These are phyloP conservation scores for Elanoides forficatus DNA, from an alignment of 2,113 vertebrate genomes.

Conservation along the genomic window DNA sequence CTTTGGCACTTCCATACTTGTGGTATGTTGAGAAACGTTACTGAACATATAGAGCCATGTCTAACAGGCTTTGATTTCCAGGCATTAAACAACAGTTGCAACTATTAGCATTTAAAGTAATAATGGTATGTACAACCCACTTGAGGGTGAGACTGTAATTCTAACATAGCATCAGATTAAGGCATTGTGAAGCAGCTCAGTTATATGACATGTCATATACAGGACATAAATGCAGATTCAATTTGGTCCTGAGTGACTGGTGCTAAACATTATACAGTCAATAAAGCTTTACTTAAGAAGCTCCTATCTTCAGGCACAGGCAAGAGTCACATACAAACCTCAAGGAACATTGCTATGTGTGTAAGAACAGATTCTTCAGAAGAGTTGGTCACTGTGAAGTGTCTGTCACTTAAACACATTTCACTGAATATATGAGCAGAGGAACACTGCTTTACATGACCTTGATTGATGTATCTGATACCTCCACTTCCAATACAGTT, in stretches of 20 bases:
- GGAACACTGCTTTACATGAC: not conserved
- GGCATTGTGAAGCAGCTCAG: not conserved
- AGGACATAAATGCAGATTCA: not conserved
- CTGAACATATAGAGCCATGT: rapidly evolving
- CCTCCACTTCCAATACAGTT: not conserved
- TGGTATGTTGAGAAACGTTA: not conserved
- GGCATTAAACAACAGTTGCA: not conserved
- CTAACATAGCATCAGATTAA: not conserved
- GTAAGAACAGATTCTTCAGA: not conserved
- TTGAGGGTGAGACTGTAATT: not conserved
- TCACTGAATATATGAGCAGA: not conserved
- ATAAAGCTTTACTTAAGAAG: not conserved
- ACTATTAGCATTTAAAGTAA: not conserved
- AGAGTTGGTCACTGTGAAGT: not conserved
- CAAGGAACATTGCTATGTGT: not conserved
- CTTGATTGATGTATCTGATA: not conserved
- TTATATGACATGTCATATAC: not conserved
- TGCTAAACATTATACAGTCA: not conserved
- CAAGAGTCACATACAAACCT: not conserved
- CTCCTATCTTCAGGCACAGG: not conserved
- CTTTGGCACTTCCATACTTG: not conserved
- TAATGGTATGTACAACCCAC: not conserved
- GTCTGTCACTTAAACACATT: not conserved
- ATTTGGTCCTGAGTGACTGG: not conserved
- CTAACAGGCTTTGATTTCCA: not conserved